Base-by-base conservation (phyloP, 2,113 vertebrate species). In the Corydoras sp. region DNA sequence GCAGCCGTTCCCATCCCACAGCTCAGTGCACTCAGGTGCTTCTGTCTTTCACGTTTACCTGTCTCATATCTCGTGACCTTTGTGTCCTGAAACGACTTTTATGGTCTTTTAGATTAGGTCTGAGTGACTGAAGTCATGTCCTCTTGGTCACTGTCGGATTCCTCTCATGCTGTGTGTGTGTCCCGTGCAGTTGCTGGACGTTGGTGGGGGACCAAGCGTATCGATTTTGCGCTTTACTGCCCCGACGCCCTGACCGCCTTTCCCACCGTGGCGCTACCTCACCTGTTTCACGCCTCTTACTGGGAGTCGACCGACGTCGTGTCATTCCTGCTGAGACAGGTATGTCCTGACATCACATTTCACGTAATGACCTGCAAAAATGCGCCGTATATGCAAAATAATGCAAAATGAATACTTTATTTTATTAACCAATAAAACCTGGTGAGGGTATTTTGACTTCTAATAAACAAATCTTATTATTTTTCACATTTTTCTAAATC, bases 251-350 rank as follows among this genome's bases (percentile, higher is more conserved):
- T 99, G 60, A 97, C 93, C 0, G 96, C 96, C 2, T 98, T 99
- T 72, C 97, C 97, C 0, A 97, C 94, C 0, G 92, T 96, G 53
- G 97, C 96, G 9, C 88, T 99, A 83, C 97, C 97, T 0, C 97
- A 98, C 71, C 94, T 99, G 78, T 98, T 99, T 86, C 97, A 99
- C 0, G 95, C 96, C 8, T 97, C 96, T 83, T 99, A 99, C 88
- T 99, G 97, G 96, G 96, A 99, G 76, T 99, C 96, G 0, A 98
- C 94, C 0, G 96, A 99, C 0, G 96, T 96, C 0, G 97, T 96
- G 67, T 96, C 96, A 63, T 97, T 98, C 82, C 82, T 98, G 29
- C 93, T 98, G 56, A 86, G 95, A 92, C 95, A 99, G 93, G 96
- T 96, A 24, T 24, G 18, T 24, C 18, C 18, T 24, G 1, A 24